These are phyloP conservation scores for Galago senegalensis DNA, from an alignment of 2,797 vertebrate genomes.

Conservation along the genomic window DNA sequence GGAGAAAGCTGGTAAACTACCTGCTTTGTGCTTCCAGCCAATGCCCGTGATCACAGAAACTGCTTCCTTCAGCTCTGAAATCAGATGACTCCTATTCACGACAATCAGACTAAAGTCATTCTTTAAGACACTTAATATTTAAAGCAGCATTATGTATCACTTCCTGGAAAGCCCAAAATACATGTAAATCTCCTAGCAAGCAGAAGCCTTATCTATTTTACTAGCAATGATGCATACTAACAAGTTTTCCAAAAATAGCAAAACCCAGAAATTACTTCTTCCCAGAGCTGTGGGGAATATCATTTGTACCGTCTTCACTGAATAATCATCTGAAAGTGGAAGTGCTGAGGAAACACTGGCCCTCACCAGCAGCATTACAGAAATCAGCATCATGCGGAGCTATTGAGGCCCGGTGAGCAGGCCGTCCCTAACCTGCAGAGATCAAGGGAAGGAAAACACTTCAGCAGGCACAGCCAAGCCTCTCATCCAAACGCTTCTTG, in stretches of 20 bases:
- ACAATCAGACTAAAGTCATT: slow-evolving; percentile 34
- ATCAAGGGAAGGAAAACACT: slow-evolving; percentile 53
- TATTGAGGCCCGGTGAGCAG: not conserved
- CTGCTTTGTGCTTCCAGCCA: not conserved
- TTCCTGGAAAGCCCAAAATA: slow-evolving; percentile 40
- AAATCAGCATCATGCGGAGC: slow-evolving; percentile 45
- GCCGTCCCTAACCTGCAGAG: not conserved
- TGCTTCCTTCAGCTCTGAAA: slow-evolving; percentile 12
- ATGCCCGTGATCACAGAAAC: not conserved
- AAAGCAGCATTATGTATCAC: not conserved
- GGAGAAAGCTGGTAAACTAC: not conserved
- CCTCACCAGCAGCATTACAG: not conserved
- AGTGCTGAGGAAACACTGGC: slow-evolving; percentile 53
- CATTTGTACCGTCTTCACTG: slow-evolving; percentile 7
- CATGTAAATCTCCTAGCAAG: slow-evolving; percentile 57
- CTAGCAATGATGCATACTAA: slow-evolving; percentile 36
- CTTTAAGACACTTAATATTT: slow-evolving; percentile 24
- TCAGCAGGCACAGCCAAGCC: not conserved
- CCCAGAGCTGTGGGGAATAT: slow-evolving; percentile 30
- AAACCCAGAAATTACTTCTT: slow-evolving; percentile 58
- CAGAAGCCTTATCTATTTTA: slow-evolving; percentile 73
- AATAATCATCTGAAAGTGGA: slow-evolving; percentile 17
- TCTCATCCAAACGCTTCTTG: not conserved
- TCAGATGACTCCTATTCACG: not conserved
- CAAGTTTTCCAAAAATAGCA: slow-evolving; percentile 74